Evolutionary conservation across 2,888 invertebrate species (phyloP), one percentile per base, ranked within the genome.

Genomic region (Thera britannica): DNA sequence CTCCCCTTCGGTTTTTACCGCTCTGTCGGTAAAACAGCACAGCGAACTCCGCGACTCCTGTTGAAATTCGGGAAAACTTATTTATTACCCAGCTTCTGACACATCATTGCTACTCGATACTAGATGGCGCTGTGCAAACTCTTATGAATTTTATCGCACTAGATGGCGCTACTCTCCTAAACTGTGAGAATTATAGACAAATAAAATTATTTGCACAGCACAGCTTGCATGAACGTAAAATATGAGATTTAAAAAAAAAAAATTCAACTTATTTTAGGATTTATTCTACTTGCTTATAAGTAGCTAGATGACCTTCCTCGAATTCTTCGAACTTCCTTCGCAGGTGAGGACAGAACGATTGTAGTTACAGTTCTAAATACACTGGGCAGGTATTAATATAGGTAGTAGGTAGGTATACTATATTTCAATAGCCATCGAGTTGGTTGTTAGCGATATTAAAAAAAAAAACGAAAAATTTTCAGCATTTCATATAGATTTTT

Each of bases 121-220:
- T 65, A 86, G 86, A 86, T 89, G 89, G 85, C 88, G 79, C 49
- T 62, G 34, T 7, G 11, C 3, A 56, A 58, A 35, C 35, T 66
- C n/a, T 3, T 35, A 34, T 48, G 11, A 46, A 36, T 49, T n/a
- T 36, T 6, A 9, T 38, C 36, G 46, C 44, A 12, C 7, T 66
- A 74, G 74, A 61, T 72, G 72, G 52, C 74, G 58, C 54, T 67
- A 36, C 62, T 58, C 48, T 59, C 38, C 63, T 73, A 12, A 46
- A 46, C 38, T 46, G 8, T 8, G 8, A 46, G 2, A 8, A 11
- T 46, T 8, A 46, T 2, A 23, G 23, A 23, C 23, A 23, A 23
- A 23, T 23, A 23, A 23, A 23, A 23, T 23, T 23, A 23, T 23
- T 23, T 23, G 23, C 23, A 23, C 23, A 23, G 23, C 23, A 23